Evolutionary conservation across 2,797 vertebrate species (phyloP), one percentile per base, ranked within the genome.

Genomic region (Margarornis squamiger): DNA sequence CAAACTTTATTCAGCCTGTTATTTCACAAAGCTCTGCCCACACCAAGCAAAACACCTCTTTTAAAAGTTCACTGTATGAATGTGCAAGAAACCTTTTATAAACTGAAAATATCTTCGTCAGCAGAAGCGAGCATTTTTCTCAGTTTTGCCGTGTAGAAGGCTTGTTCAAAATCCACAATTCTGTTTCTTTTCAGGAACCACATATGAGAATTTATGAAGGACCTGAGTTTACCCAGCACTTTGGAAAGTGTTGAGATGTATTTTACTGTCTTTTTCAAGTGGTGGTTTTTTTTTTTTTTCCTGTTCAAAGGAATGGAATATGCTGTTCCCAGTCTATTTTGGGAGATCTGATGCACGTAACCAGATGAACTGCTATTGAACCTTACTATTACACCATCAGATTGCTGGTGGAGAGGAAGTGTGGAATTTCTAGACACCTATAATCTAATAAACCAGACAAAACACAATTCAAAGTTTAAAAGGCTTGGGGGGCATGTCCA

Each of bases 331-430:
- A 73, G 46, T 76, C 41, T 46, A 82, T 93, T 34, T 19, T 2
- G 32, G 38, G 51, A 92, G 38, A 27, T 62, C 58, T 65, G 68
- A 38, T 93, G 73, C 68, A 80, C 4, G 8, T 74, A 94, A 71
- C 79, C 27, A 81, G 51, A 68, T 48, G 82, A 93, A 90, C 92
- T 95, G 38, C 30, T 90, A 38, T 78, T 92, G 90, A 95, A 92
- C 76, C 70, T 84, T 86, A 39, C 15, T 81, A 36, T 55, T 83
- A 58, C 43, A 34, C 0, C 2, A 82, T 72, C 41, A 52, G 30
- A 32, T 85, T 82, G 71, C 63, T 88, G 51, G n/a, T 86, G 51
- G 54, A 46, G 65, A 66, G 66, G 54, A 6, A 65, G 10, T 4
- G 4, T 62, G 62, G 66, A 59, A 90, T 81, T 94, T 88, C 73